Conservation (phyloP, 2,888 invertebrate genomes). For the Campoplex capitator region DNA sequence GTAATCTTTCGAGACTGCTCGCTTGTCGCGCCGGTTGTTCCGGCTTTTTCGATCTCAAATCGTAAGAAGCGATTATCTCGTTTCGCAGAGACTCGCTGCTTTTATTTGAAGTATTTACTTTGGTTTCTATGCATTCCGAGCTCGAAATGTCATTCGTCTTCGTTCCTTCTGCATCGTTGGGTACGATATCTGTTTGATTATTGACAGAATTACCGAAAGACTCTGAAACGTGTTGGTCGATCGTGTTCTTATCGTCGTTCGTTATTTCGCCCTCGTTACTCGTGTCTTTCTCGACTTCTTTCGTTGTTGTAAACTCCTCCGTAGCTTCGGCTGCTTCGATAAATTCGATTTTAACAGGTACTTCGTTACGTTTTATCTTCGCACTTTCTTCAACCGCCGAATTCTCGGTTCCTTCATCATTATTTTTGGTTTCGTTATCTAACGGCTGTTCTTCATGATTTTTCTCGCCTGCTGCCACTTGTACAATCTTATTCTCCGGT, state of each 20-base stretch:
- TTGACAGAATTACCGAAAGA: background rate
- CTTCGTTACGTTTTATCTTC: conserved; percentile 22
- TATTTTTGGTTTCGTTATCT: conserved; percentile 5
- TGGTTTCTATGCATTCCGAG: conserved; percentile 39
- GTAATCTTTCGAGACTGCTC: conserved; percentile 88
- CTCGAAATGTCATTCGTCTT: conserved; percentile 21
- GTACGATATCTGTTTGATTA: background rate
- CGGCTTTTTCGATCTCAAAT: conserved; percentile 51
- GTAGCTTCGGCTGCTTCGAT: conserved; percentile 27
- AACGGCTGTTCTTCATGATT: background rate
- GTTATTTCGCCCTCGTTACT: background rate
- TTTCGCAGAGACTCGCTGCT: conserved; percentile 48
- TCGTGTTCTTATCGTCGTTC: background rate
- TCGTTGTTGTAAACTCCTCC: background rate
- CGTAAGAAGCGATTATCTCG: conserved; percentile 35
- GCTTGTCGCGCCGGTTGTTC: conserved; percentile 81
- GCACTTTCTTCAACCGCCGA: background rate
- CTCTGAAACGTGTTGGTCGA: background rate
- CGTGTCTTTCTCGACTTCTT: background rate
- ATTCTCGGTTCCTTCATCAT: conserved; percentile 12
- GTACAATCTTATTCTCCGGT: conserved; percentile 8
- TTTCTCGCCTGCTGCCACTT: background rate
- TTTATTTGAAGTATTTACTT: conserved; percentile 32
- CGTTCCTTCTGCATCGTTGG: background rate
- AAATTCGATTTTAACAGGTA: conserved; percentile 52